Evolutionary conservation across 1,140 invertebrate species (phyloP), one percentile per base, ranked within the genome.

Genomic region (Melanaphis sacchari): DNA sequence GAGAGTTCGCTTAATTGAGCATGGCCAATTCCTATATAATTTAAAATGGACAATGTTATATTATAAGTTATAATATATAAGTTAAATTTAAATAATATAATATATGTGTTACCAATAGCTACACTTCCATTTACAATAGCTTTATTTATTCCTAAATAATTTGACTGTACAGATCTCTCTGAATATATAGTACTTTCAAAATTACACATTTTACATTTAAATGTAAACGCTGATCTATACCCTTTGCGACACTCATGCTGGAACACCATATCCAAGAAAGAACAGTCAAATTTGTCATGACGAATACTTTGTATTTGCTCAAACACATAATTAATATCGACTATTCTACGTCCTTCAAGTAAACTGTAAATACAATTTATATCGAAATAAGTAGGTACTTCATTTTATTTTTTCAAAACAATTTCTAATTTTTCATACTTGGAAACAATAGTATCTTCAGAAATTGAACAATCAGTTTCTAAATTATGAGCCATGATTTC

Each of bases 141-240:
- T 81, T 81, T 38, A 81, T 81, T 81, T n/a, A 81, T 38, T 81
- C 31, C 31, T 18, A 81, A n/a, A 81, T 15, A 81, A 81, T 38
- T 81, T n/a, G 31, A 38, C n/a, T 76, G 66, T n/a, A 76, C 31
- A 38, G 76, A 21, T 81, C 76, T 81, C 36, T 81, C 36, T 81
- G 76, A 36, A 38, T 81, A 36, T 81, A 81, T 38, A 81, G 76
- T 81, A n/a, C 76, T 38, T 81, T 81, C 36, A n/a, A 81, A 81
- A 81, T 81, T 81, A 81, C 76, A 81, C 76, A 81, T 81, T 81
- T 81, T 81, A 81, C 76, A 81, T 38, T 81, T 81, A 81, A 81
- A 81, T 81, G 76, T 81, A 81, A 81, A 36, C 31, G 38, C 11
- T 38, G 76, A 81, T 38, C 7, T 81, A 81, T 81, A 36, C n/a